Conservation (phyloP, 2,888 invertebrate species). For the Chloroclystis v-ata region DNA sequence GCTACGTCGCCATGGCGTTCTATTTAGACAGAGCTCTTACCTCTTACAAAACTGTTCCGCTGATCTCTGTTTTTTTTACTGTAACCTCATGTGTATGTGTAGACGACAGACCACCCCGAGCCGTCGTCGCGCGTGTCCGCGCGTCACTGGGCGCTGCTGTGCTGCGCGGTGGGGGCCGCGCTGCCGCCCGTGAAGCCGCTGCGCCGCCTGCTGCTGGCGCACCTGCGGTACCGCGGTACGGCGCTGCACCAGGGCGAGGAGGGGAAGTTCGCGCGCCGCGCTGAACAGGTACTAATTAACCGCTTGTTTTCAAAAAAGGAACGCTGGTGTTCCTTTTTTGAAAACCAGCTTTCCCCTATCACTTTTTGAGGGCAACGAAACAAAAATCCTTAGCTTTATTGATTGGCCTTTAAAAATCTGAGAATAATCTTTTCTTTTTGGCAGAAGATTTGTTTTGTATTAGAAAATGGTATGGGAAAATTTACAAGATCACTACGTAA, state of each 20-base stretch:
- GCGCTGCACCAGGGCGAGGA: constrained; percentile 91
- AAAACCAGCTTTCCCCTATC: neutral
- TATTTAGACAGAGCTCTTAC: no score
- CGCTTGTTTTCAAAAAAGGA: no score
- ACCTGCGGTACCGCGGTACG: constrained; percentile 92
- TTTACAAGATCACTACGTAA: no score
- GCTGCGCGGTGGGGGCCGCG: constrained; percentile 80
- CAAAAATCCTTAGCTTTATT: no score
- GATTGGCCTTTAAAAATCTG: no score
- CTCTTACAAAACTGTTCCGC: no score
- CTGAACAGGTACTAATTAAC: constrained; percentile 86
- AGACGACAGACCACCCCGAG: constrained; percentile 94
- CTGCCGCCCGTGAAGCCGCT: constrained; percentile 91
- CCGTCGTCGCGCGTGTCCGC: constrained; percentile 91
- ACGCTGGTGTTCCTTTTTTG: no score
- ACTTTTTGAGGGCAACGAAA: neutral
- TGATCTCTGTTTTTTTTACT: no score
- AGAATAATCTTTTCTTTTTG: no score
- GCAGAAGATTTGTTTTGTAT: no score
- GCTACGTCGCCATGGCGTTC: no score
- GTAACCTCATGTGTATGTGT: neutral
- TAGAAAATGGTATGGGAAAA: no score
- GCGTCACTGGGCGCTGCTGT: constrained; percentile 93
- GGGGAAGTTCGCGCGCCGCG: constrained; percentile 95
- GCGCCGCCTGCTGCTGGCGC: constrained; percentile 91